Conservation (phyloP, 1,140 invertebrate genomes). For the Ylistrum balloti region DNA sequence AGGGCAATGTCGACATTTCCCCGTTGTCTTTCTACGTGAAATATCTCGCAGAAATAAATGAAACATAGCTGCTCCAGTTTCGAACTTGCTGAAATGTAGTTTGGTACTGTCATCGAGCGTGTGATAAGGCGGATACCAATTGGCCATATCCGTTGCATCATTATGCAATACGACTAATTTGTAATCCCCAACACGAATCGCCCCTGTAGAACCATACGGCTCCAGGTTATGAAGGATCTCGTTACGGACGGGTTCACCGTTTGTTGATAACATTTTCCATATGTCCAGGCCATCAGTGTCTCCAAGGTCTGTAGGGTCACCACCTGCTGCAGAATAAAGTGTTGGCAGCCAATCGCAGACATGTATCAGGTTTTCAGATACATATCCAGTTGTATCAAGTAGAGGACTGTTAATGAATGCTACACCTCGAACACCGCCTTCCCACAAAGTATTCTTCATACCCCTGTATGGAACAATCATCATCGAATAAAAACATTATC, state of each 20-base stretch:
- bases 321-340: conserved; percentile 84
- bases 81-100: no score
- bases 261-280: conserved; percentile 88
- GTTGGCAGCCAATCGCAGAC: conserved; percentile 96
- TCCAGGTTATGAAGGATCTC: conserved; percentile 95
- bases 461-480: conserved; percentile 72
- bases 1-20: no score
- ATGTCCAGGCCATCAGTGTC: conserved; percentile 90
- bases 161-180: conserved; percentile 85
- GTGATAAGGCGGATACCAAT: conserved; percentile 77
- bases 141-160: conserved; percentile 58
- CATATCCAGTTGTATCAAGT: conserved; percentile 83
- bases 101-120: conserved; percentile 48
- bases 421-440: conserved; percentile 92
- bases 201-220: conserved; percentile 88
- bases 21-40: no score
- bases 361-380: conserved; percentile 90
- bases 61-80: no score
- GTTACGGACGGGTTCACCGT: conserved; percentile 86
- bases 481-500: no score
- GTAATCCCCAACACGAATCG: conserved; percentile 89
- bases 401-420: conserved; percentile 92
- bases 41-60: no score
- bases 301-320: conserved; percentile 80
- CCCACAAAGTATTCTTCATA: conserved; percentile 92